Base-by-base conservation (phyloP, 1,140 invertebrate genomes). In the Drosophila subpulchrella region DNA sequence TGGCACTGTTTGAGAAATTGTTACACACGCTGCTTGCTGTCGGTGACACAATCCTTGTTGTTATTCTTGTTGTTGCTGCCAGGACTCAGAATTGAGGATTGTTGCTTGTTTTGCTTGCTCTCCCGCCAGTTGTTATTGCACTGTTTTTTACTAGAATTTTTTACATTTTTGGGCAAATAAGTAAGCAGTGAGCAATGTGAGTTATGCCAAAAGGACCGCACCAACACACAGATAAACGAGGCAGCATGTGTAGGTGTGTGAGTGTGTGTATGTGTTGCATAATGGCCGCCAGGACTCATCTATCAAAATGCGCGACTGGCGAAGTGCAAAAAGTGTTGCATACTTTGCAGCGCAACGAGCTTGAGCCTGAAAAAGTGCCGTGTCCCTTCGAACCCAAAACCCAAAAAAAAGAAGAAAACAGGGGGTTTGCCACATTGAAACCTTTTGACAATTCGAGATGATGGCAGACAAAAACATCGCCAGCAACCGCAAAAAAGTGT, bases 1-100 rank as follows among this genome's bases (percentile, higher is more conserved):
- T 84, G 78, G 84, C 80, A 89, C 84, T 89, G 80, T 88, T 75
- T 88, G 84, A 88, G 88, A 88, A 89, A 88, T 88, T 90, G 84
- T 81, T 89, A 89, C 83, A 83, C 48, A 75, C 54, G 38, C 46
- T 56, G 44, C 11, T 41, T 75, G 75, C 79, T 88, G 82, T 83
- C 82, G 76, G 79, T 79, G 82, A 32, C 79, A 82, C 63, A 62
- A 44, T 77, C 56, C 50, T 60, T 59, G 54, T 56, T 75, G 62
- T 48, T 57, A 54, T 78, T 5, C 51, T 77, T 56, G 50, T 46
- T 59, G 61, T 51, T 63, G 55, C 39, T 50, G 59, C 10, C 42
- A 46, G 42, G 42, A 46, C 17, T 46, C 15, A 20, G 42, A 17
- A 46, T 24, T 20, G 10, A 4, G 42, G 42, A 46, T 46, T 83